phyloP scores from a whole-genome alignment of 2,113 vertebrate species.

The Aspidoscelis tigris region DNA sequence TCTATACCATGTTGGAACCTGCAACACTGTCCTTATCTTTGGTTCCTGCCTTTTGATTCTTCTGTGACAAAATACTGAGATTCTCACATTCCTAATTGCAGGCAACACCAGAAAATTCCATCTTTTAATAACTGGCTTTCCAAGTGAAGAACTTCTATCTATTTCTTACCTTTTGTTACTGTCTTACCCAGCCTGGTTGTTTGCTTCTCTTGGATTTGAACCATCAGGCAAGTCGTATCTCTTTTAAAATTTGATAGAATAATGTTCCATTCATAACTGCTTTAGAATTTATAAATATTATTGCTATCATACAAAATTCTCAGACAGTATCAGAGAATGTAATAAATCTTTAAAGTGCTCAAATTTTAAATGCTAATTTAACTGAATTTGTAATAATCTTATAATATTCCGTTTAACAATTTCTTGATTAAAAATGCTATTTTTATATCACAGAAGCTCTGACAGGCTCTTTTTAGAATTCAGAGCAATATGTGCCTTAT shows the following conservation, averaged over 20 bases:
- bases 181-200: neutral
- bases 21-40: neutral
- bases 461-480: conserved; percentile 27
- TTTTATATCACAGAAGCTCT: conserved; percentile 30
- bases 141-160: neutral
- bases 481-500: conserved; percentile 5
- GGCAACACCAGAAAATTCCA: neutral
- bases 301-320: conserved; percentile 22
- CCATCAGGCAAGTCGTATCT: neutral
- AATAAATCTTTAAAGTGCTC: conserved; percentile 14
- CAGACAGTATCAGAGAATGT: conserved; percentile 1
- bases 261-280: neutral
- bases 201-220: neutral
- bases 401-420: conserved; percentile 45
- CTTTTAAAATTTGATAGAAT: neutral
- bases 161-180: too few relatives aligned
- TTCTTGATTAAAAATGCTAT: conserved; percentile 37
- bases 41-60: neutral
- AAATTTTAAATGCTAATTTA: conserved; percentile 49
- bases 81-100: neutral
- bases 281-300: conserved; percentile 9
- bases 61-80: neutral
- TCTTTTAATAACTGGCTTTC: conserved; percentile 5
- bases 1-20: too few relatives aligned
- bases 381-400: conserved; percentile 50